A percentile compares a stretch with the other conserved stretches of the same genome.
phyloP scores from a whole-genome alignment of 2,113 vertebrate genomes.

The Chrysochloris asiatica region DNA sequence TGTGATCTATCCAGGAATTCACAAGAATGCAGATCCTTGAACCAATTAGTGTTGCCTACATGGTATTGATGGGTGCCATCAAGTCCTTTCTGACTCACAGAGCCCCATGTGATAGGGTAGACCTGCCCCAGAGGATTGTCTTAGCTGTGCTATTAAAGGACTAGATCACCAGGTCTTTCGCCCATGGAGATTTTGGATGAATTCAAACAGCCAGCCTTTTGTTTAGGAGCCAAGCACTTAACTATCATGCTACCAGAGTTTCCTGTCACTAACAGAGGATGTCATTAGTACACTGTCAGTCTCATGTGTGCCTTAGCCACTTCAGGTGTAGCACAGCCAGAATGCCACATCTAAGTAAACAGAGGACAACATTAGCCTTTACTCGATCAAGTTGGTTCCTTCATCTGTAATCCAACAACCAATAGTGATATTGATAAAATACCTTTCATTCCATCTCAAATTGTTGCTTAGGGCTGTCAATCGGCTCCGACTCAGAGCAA shows the following conservation, averaged over 20 bases:
- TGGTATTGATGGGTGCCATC: not conserved
- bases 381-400: not conserved
- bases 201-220: not conserved
- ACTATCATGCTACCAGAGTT: not conserved
- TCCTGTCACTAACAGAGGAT: not conserved
- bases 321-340: too few relatives aligned
- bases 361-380: not conserved
- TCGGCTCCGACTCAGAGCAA: too few relatives aligned
- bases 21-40: not conserved
- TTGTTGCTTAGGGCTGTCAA: too few relatives aligned
- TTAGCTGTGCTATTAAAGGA: not conserved
- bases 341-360: fast-evolving
- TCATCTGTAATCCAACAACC: not conserved
- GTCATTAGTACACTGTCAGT: too few relatives aligned
- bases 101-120: too few relatives aligned
- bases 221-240: not conserved
- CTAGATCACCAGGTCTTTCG: not conserved
- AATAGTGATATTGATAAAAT: not conserved
- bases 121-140: not conserved
- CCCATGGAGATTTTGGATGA: too few relatives aligned
- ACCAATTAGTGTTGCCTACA: too few relatives aligned
- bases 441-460: not conserved
- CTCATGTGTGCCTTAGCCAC: fast-evolving
- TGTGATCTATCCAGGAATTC: not conserved
- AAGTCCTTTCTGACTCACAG: not conserved